Evolutionary conservation across 2,113 vertebrate genomes (phyloP).

Genomic region (Syngnathus typhle): DNA sequence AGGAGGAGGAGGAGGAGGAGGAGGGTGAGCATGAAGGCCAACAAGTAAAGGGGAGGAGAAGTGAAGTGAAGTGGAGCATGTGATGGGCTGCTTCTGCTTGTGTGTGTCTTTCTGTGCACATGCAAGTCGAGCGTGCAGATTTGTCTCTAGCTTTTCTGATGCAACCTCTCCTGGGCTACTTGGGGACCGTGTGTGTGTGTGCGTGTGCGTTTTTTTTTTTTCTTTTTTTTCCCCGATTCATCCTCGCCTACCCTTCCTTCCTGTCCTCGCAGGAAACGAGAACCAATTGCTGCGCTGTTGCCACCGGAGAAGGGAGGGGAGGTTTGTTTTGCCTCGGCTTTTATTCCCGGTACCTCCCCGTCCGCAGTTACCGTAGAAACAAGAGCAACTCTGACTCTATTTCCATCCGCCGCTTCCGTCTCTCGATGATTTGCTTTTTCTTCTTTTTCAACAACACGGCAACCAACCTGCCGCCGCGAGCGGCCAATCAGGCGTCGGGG

Average conservation of each 20-base stretch:
- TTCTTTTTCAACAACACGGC: slow-evolving; percentile 54
- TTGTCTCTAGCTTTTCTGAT: slow-evolving; percentile 73
- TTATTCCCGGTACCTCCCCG: slow-evolving; percentile 73
- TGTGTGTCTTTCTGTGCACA: slow-evolving; percentile 27
- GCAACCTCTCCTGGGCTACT: slow-evolving; percentile 73
- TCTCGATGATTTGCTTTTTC: slow-evolving; percentile 66
- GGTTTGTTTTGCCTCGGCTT: slow-evolving; percentile 75
- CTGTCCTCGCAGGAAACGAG: slow-evolving; percentile 71
- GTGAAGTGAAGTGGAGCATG: slow-evolving; percentile 70
- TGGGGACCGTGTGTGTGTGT: slow-evolving; percentile 69
- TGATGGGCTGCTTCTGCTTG: slow-evolving; percentile 54
- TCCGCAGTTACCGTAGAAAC: slow-evolving; percentile 80
- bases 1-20: slow-evolving; percentile 33
- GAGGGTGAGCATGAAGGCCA: background rate
- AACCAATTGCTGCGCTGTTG: slow-evolving; percentile 80
- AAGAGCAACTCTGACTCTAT: slow-evolving; percentile 78
- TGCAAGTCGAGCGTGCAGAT: slow-evolving; percentile 34
- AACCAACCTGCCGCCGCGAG: slow-evolving; percentile 54
- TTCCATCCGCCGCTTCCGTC: slow-evolving; percentile 71
- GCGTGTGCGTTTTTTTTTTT: slow-evolving; percentile 52
- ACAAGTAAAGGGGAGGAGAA: slow-evolving; percentile 7
- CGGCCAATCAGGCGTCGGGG: slow-evolving; percentile 54
- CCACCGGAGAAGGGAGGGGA: slow-evolving; percentile 72
- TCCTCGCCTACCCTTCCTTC: slow-evolving; percentile 46
- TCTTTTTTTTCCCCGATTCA: slow-evolving; percentile 42